phyloP scores from a whole-genome alignment of 2,797 vertebrate species.

The Intellagama lesueurii region DNA sequence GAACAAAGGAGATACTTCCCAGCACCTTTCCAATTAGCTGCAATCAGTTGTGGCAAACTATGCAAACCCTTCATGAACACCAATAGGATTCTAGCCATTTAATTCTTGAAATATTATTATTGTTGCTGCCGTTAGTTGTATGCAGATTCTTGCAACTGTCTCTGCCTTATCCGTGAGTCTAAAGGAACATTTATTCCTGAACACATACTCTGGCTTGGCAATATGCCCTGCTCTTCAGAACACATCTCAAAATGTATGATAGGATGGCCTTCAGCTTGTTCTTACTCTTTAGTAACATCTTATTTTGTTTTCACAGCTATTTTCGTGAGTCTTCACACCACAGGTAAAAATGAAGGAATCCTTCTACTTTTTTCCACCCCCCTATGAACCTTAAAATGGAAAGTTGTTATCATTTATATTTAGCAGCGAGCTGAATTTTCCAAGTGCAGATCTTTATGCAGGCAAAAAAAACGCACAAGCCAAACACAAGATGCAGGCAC shows the following conservation, averaged over 20 bases:
- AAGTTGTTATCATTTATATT: background rate
- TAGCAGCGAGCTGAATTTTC: background rate
- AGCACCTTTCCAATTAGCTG: too few species aligned
- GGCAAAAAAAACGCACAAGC: background rate
- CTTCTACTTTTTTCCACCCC: background rate
- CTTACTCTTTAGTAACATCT: background rate
- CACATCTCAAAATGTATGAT: background rate
- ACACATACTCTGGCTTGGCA: background rate
- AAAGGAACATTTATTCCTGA: background rate
- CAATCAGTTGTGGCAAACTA: too few species aligned
- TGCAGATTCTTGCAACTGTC: background rate
- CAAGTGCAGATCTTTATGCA: background rate
- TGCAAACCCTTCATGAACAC: too few species aligned
- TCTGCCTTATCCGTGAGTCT: background rate
- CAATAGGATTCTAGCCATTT: too few species aligned
- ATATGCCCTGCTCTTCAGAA: background rate
- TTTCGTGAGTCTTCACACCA: conserved; percentile 18
- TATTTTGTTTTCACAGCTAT: conserved; percentile 32
- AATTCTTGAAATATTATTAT: background rate
- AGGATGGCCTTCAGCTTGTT: background rate
- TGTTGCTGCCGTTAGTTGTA: too few species aligned
- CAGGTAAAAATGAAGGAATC: conserved; percentile 29
- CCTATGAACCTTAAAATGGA: background rate
- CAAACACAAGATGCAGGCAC: background rate
- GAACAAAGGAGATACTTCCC: too few species aligned